Conservation (phyloP, 1,140 invertebrate genomes). For the Microplitis demolitor region DNA sequence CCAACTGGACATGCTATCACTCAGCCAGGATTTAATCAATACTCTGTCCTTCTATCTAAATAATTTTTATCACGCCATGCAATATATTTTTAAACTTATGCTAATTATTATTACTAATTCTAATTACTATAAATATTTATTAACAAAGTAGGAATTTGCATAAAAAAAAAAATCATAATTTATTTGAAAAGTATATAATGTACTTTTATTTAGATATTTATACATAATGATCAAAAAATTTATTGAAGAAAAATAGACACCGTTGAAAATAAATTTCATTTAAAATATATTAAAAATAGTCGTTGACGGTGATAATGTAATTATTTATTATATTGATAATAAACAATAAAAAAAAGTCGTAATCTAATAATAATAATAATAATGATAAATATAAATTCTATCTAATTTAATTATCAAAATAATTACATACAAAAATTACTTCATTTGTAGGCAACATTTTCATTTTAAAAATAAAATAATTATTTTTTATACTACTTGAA, state of each 20-base stretch:
- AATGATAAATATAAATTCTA: background rate
- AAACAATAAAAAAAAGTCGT: background rate
- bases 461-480: background rate
- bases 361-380: background rate
- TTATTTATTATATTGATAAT: background rate
- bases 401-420: background rate
- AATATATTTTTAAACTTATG: no score
- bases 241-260: background rate
- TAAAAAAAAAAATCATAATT: background rate
- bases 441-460: background rate
- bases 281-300: background rate
- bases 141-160: background rate
- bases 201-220: slow-evolving; percentile 23
- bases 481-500: background rate
- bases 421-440: background rate
- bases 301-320: background rate
- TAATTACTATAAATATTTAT: no score
- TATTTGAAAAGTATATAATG: slow-evolving; percentile 28
- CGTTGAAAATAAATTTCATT: background rate
- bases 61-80: no score
- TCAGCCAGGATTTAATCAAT: no score
- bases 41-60: no score
- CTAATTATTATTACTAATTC: no score
- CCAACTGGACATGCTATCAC: no score
- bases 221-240: slow-evolving; percentile 16